phyloP scores from a whole-genome alignment of 2,888 invertebrate species.

The Biston stratarius region DNA sequence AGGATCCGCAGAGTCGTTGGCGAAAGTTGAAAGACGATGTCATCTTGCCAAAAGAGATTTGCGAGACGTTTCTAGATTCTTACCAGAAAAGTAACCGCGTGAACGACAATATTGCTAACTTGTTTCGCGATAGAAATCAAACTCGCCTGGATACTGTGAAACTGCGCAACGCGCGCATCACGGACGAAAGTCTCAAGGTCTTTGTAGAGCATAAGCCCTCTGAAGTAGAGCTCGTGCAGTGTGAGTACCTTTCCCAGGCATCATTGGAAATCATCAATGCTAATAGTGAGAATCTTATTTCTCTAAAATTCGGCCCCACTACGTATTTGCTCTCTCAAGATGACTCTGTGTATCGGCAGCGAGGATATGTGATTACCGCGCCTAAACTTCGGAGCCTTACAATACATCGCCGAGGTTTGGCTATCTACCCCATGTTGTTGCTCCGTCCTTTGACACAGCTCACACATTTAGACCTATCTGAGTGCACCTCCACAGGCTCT shows the following conservation, averaged over 20 bases:
- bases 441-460: slow-evolving; percentile 87
- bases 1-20: slow-evolving; percentile 76
- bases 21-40: slow-evolving; percentile 86
- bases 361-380: slow-evolving; percentile 85
- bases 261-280: slow-evolving; percentile 89
- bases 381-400: slow-evolving; percentile 87
- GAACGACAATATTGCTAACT: slow-evolving; percentile 89
- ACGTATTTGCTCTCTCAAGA: slow-evolving; percentile 87
- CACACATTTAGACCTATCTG: slow-evolving; percentile 90
- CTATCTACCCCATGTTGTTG: slow-evolving; percentile 83
- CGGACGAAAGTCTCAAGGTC: slow-evolving; percentile 89
- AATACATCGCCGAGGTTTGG: slow-evolving; percentile 81
- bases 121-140: slow-evolving; percentile 89
- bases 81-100: slow-evolving; percentile 85
- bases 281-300: slow-evolving; percentile 89
- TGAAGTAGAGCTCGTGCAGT: slow-evolving; percentile 92
- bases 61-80: slow-evolving; percentile 88
- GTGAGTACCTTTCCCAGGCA: slow-evolving; percentile 88
- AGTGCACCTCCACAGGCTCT: slow-evolving; percentile 87
- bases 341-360: slow-evolving; percentile 67
- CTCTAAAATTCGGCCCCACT: slow-evolving; percentile 90
- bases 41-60: slow-evolving; percentile 90
- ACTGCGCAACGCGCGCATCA: slow-evolving; percentile 90
- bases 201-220: slow-evolving; percentile 91
- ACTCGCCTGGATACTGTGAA: slow-evolving; percentile 90